Percentiles rank a stretch among this genome's conserved stretches.
phyloP scores from a whole-genome alignment of 2,113 vertebrate genomes.

The Mandrillus leucophaeus region DNA sequence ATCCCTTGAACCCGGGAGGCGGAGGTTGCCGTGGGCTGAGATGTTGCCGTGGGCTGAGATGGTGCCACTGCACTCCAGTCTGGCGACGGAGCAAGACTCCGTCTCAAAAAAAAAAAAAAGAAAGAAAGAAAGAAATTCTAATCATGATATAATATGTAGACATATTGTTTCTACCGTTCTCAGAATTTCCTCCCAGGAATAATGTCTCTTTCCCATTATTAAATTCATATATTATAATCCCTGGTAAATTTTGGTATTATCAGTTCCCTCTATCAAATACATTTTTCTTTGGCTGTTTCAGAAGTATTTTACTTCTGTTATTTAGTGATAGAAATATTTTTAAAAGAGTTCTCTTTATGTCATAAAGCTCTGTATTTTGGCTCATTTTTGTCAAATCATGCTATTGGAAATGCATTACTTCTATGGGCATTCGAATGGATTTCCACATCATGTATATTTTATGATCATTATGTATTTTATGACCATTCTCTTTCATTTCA shows the following conservation, averaged over 20 bases:
- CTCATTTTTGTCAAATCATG: not conserved
- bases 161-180: too few relatives aligned
- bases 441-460: not conserved
- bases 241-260: not conserved
- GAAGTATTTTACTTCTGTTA: not conserved
- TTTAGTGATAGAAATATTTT: too few relatives aligned
- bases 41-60: too few relatives aligned
- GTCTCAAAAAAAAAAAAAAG: too few relatives aligned
- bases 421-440: not conserved
- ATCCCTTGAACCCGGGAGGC: too few relatives aligned
- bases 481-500: not conserved
- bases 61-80: too few relatives aligned
- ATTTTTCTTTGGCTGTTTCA: not conserved
- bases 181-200: not conserved
- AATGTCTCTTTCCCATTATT: not conserved
- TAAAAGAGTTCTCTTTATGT: not conserved
- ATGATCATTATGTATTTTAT: not conserved
- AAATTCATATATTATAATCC: not conserved
- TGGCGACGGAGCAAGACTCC: too few relatives aligned
- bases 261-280: not conserved
- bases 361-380: not conserved
- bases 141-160: not conserved
- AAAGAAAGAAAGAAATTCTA: not conserved
- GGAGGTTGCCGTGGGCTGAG: too few relatives aligned
- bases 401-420: not conserved